phyloP scores from a whole-genome alignment of 1,140 invertebrate species.

The Globodera ellingtonae region DNA sequence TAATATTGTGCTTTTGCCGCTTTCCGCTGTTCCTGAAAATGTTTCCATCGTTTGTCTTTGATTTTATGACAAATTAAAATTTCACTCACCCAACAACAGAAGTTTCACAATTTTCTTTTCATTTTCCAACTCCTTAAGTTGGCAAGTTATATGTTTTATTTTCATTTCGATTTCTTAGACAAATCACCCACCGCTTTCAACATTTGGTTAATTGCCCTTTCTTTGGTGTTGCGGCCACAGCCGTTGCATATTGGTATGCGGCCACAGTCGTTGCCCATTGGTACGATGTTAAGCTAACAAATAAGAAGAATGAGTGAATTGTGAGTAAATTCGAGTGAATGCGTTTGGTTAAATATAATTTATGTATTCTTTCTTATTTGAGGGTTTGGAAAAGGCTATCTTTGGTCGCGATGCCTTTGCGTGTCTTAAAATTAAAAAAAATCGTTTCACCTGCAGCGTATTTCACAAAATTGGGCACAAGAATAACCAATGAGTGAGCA shows the following conservation, averaged over 20 bases:
- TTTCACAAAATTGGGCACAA: too few species aligned
- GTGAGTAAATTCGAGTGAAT: background rate
- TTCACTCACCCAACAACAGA: background rate
- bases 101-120: constrained; percentile 28
- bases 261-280: constrained; percentile 13
- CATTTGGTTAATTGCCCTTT: constrained; percentile 16
- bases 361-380: too few species aligned
- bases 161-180: background rate
- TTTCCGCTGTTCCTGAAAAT: constrained; percentile 47
- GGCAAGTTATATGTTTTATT: too few species aligned
- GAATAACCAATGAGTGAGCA: too few species aligned
- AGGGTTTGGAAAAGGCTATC: too few species aligned
- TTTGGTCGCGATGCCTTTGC: too few species aligned
- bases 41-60: background rate
- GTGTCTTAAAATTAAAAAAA: too few species aligned
- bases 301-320: constrained; percentile 13
- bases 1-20: constrained; percentile 49
- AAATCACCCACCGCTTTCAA: background rate
- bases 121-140: constrained; percentile 15
- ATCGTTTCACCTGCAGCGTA: too few species aligned
- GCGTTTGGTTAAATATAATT: too few species aligned
- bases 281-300: background rate
- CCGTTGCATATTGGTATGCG: constrained; percentile 6
- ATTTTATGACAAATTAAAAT: background rate
- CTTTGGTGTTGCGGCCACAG: constrained; percentile 2